Evolutionary conservation across 2,797 vertebrate species (phyloP).

Genomic region (Hippopotamyrus pictus): DNA sequence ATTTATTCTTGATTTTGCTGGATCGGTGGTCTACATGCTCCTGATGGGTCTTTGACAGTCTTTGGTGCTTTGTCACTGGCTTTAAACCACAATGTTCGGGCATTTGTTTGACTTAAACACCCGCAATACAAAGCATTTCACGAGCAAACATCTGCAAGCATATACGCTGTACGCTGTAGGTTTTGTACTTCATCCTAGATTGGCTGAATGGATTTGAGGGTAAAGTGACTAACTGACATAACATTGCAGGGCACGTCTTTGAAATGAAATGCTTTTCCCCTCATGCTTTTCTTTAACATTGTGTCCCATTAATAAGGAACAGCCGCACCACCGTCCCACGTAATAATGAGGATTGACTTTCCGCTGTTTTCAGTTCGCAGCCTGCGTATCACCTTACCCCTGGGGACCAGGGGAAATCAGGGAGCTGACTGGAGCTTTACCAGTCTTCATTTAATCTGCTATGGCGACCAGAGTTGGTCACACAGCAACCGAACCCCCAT

Average conservation of each 20-base stretch:
- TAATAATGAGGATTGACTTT: not conserved
- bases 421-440: not conserved
- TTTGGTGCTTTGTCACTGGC: not conserved
- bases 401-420: not conserved
- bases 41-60: not conserved
- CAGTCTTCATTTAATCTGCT: not conserved
- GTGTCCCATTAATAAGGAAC: not conserved
- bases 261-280: not conserved
- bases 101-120: not conserved
- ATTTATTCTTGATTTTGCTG: not conserved
- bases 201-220: not conserved
- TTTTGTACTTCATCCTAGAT: not conserved
- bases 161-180: not conserved
- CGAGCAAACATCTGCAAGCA: not conserved
- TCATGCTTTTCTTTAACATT: not conserved
- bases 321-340: not conserved
- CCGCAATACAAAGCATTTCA: not conserved
- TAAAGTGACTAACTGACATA: not conserved
- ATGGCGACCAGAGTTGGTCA: not conserved
- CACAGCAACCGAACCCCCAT: not conserved
- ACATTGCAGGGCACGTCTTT: not conserved
- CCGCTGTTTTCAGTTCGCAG: not conserved
- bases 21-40: not conserved
- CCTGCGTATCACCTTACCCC: not conserved
- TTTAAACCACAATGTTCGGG: not conserved